Percentiles rank a stretch among this genome's conserved stretches.
phyloP scores from a whole-genome alignment of 2,113 vertebrate genomes.

The Prolemur simus region DNA sequence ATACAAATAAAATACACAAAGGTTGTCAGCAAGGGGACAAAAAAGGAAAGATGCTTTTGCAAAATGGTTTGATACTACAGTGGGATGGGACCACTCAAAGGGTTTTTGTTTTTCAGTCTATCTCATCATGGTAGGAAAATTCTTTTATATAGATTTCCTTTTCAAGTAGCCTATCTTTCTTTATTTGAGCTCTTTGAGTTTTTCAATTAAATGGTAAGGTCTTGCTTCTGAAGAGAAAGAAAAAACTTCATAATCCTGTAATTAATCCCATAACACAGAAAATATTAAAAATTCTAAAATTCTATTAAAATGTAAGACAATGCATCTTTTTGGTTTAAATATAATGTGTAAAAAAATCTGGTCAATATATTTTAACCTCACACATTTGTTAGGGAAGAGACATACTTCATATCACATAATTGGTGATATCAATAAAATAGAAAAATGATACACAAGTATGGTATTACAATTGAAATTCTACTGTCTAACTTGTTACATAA shows the following conservation, averaged over 20 bases:
- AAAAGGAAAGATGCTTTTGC: constrained; percentile 70
- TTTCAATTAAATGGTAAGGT: constrained; percentile 21
- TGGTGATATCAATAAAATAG: background rate
- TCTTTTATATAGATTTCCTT: constrained; percentile 23
- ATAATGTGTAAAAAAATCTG: background rate
- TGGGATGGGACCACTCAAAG: constrained; percentile 50
- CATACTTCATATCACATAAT: background rate
- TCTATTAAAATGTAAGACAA: background rate
- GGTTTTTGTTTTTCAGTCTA: constrained; percentile 48
- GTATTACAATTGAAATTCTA: background rate
- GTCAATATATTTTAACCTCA: background rate
- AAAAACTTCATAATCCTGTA: background rate
- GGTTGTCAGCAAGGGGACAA: constrained; percentile 77
- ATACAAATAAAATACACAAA: constrained; percentile 84
- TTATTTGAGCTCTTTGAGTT: background rate
- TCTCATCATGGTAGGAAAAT: constrained; percentile 51
- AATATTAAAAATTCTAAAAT: constrained; percentile 3
- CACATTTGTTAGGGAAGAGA: background rate
- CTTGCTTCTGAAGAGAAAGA: background rate
- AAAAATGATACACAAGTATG: background rate
- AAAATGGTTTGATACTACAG: constrained; percentile 65
- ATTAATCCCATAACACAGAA: background rate
- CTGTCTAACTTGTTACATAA: background rate
- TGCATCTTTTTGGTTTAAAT: background rate
- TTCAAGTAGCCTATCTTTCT: background rate